Evolutionary conservation across 2,888 invertebrate genomes (phyloP).

Genomic region (Terebella lapidaria): DNA sequence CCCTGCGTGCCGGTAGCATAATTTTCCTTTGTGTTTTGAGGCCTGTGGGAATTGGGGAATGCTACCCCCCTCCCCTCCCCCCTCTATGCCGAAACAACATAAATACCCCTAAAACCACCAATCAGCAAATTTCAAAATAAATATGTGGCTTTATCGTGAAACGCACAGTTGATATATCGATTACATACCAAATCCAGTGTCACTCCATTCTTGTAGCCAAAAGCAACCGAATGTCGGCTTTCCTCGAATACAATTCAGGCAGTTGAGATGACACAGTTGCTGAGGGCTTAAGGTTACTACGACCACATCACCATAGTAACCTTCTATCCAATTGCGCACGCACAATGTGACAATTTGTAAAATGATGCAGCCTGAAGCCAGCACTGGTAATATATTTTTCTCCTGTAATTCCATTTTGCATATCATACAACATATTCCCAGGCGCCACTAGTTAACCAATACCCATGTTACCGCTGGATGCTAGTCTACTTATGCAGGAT

Average conservation of each 20-base stretch:
- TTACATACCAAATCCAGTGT: neutral
- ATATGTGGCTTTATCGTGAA: neutral
- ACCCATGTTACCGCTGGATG: too few species aligned
- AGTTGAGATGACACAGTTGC: neutral
- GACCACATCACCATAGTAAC: conserved; percentile 1
- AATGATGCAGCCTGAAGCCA: neutral
- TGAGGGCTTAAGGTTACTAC: neutral
- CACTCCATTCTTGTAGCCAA: neutral
- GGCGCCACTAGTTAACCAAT: too few species aligned
- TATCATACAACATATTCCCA: too few species aligned
- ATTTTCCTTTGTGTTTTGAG: too few species aligned
- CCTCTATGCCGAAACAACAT: too few species aligned
- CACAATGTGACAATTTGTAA: neutral
- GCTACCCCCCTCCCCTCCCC: too few species aligned
- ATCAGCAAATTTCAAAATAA: too few species aligned
- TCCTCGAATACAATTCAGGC: neutral
- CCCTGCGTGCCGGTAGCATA: too few species aligned
- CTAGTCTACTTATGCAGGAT: too few species aligned
- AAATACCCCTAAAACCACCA: too few species aligned
- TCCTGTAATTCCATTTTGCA: neutral
- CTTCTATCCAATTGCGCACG: neutral
- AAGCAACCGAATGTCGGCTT: neutral
- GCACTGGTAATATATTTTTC: neutral
- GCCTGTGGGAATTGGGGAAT: too few species aligned
- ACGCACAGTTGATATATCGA: neutral